Evolutionary conservation across 2,797 vertebrate genomes (phyloP).

Genomic region (Champsocephalus esox): DNA sequence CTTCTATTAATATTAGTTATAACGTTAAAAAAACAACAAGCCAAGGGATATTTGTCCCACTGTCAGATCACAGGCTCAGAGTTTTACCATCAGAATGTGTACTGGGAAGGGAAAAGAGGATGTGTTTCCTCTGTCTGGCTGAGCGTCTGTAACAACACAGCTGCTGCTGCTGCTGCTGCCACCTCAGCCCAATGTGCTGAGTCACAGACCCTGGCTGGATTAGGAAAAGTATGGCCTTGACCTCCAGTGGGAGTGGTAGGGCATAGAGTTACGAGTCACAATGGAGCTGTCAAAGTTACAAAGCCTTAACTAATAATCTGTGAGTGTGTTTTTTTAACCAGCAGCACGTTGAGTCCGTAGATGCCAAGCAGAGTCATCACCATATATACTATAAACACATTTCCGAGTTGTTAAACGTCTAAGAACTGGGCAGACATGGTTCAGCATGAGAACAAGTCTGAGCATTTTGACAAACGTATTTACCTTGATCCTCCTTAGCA

Average conservation of each 20-base stretch:
- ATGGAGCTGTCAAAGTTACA: background rate
- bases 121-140: constrained; percentile 17
- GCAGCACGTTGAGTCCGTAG: constrained; percentile 21
- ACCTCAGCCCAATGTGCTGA: constrained; percentile 41
- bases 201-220: constrained; percentile 51
- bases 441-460: constrained; percentile 16
- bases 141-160: background rate
- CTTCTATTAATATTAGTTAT: background rate
- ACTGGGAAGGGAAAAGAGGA: background rate
- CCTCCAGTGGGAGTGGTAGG: constrained; percentile 30
- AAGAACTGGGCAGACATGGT: constrained; percentile 19
- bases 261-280: constrained; percentile 44
- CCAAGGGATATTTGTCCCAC: background rate
- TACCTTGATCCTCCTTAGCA: too few relatives aligned
- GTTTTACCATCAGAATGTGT: background rate
- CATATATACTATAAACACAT: background rate
- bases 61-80: background rate
- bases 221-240: constrained; percentile 26
- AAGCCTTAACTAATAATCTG: constrained; percentile 13
- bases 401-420: constrained; percentile 1
- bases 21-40: background rate
- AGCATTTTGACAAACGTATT: background rate
- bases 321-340: background rate
- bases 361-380: constrained; percentile 20
- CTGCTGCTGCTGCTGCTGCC: constrained; percentile 17